Conservation (phyloP, 2,888 invertebrate genomes). For the Mesochorus sp. region DNA sequence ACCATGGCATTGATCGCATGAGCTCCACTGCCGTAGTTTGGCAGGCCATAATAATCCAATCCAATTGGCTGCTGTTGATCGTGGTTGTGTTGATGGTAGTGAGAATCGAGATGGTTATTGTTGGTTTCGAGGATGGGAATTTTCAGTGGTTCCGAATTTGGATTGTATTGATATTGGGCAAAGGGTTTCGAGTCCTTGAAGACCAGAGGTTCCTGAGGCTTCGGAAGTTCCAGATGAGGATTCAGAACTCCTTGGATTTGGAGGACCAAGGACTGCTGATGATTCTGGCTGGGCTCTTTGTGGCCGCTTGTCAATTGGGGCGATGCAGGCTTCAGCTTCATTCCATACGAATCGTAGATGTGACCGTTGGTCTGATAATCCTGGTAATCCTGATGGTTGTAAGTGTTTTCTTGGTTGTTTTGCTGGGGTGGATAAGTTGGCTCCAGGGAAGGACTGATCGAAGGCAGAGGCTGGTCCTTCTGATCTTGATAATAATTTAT, state of each 20-base stretch:
- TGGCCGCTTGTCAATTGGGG: conserved; percentile 19
- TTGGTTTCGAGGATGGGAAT: conserved; percentile 60
- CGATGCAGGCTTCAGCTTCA: conserved; percentile 35
- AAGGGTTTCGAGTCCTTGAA: conserved; percentile 31
- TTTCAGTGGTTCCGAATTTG: conserved; percentile 61
- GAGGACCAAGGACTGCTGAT: conserved; percentile 44
- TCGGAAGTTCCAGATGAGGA: conserved; percentile 48
- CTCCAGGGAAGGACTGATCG: conserved; percentile 49
- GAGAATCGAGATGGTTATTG: conserved; percentile 49
- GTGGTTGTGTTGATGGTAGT: conserved; percentile 13
- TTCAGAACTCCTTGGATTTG: conserved; percentile 52
- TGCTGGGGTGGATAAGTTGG: conserved; percentile 26
- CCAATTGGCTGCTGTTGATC: conserved; percentile 2
- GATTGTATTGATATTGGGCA: conserved; percentile 28
- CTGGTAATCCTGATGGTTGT: conserved; percentile 33
- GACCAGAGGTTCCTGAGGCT: neutral
- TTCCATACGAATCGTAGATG: conserved; percentile 51
- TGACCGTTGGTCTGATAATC: conserved; percentile 37
- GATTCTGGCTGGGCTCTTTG: conserved; percentile 20
- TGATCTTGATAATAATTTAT: conserved; percentile 49
- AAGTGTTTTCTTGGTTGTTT: conserved; percentile 10
- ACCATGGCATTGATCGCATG: neutral
- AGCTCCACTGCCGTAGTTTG: conserved; percentile 16
- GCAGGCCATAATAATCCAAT: conserved; percentile 34
- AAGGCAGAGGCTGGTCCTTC: conserved; percentile 41